These are phyloP conservation scores for Tetranychus cinnabarinus DNA, from an alignment of 1,140 invertebrate genomes.

Conservation along the genomic window DNA sequence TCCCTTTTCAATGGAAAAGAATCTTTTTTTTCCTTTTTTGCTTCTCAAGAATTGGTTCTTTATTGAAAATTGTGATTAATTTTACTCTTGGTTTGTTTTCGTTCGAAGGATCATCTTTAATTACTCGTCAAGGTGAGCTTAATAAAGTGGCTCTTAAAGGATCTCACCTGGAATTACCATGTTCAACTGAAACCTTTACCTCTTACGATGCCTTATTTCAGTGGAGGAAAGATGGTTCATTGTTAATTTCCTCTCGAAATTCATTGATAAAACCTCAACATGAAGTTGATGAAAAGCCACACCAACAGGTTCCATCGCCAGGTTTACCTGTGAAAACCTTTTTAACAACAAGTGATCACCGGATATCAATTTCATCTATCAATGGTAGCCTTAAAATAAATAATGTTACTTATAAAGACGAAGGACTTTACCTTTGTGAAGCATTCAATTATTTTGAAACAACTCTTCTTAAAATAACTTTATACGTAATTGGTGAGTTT, in stretches of 20 bases:
- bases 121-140: background rate
- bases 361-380: background rate
- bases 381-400: background rate
- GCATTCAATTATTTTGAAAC: background rate
- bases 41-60: too few species aligned
- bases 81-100: too few species aligned
- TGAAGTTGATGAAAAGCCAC: too few species aligned
- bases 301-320: background rate
- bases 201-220: background rate
- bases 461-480: background rate
- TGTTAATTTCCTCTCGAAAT: background rate
- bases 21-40: too few species aligned
- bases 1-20: too few species aligned
- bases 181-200: background rate
- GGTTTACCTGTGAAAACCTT: too few species aligned
- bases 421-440: background rate
- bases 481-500: background rate
- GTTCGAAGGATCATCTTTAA: background rate
- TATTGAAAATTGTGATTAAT: too few species aligned
- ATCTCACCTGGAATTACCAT: background rate
- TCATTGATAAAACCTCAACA: too few species aligned
- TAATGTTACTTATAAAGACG: background rate
- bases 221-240: background rate
- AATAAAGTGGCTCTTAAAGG: background rate
- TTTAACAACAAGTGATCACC: background rate